Percentiles rank a stretch among this genome's conserved stretches.
These are phyloP conservation scores for Cherax quadricarinatus DNA, from an alignment of 1,140 invertebrate species.

Conservation along the genomic window DNA sequence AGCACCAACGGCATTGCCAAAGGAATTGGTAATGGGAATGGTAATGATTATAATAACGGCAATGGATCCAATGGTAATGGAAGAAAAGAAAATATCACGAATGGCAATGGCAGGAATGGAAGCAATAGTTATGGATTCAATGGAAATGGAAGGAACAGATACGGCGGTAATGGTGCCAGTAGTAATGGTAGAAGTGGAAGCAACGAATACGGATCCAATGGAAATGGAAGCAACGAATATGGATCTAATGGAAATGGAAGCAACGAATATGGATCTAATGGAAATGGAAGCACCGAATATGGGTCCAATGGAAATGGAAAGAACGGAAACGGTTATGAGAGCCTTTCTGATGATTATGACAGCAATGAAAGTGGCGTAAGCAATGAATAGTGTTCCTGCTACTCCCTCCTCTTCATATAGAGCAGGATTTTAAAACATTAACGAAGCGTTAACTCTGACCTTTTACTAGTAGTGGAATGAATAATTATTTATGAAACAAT, in stretches of 20 bases:
- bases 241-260: slow-evolving; percentile 14
- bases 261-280: not conserved
- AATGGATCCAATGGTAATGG: not conserved
- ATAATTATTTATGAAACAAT: too few species aligned
- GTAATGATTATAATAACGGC: not conserved
- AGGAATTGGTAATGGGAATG: not conserved
- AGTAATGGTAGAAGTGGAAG: too few species aligned
- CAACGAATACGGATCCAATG: too few species aligned
- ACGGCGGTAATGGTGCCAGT: too few species aligned
- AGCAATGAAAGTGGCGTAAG: not conserved
- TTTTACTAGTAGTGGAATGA: too few species aligned
- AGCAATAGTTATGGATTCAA: not conserved
- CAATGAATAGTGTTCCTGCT: too few species aligned
- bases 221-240: not conserved
- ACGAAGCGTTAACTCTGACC: too few species aligned
- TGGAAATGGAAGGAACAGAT: not conserved
- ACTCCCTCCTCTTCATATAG: not conserved
- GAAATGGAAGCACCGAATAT: not conserved
- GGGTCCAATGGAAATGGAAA: not conserved
- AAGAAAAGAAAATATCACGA: not conserved
- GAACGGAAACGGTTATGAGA: not conserved
- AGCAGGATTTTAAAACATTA: not conserved
- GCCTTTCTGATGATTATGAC: not conserved
- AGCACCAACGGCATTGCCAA: not conserved
- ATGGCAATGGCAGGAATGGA: not conserved